Conservation (phyloP, 1,140 invertebrate genomes). For the Eupeodes corollae region DNA sequence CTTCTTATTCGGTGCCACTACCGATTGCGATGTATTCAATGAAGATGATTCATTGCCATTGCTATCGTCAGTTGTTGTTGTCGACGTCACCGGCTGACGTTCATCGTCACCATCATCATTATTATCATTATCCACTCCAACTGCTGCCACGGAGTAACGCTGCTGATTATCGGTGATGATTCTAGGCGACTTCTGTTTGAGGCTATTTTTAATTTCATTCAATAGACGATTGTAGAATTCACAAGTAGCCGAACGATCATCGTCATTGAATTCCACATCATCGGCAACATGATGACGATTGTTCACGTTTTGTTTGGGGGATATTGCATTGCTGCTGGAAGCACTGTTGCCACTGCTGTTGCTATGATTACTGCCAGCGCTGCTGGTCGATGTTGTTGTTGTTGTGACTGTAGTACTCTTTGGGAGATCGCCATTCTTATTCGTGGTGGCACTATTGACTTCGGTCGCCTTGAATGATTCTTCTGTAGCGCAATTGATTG, state of each 20-base stretch:
- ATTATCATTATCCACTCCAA: neutral
- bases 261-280: neutral
- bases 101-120: neutral
- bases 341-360: no score
- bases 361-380: no score
- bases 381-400: no score
- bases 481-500: conserved; percentile 33
- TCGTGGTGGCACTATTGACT: neutral
- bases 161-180: conserved; percentile 4
- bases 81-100: neutral
- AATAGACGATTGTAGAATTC: conserved; percentile 34
- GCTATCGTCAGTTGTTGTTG: neutral
- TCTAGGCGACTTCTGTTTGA: conserved; percentile 19
- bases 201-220: conserved; percentile 33
- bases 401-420: neutral
- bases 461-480: conserved; percentile 19
- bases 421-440: neutral
- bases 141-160: neutral
- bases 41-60: conserved; percentile 8
- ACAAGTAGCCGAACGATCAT: conserved; percentile 18
- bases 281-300: neutral
- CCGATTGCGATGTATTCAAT: conserved; percentile 2
- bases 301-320: conserved; percentile 15
- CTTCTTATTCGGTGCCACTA: conserved; percentile 19
- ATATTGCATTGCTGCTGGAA: conserved; percentile 22